Evolutionary conservation across 2,797 vertebrate species (phyloP), one percentile per base, ranked within the genome.

Genomic region (Tiaroga cobitis): DNA sequence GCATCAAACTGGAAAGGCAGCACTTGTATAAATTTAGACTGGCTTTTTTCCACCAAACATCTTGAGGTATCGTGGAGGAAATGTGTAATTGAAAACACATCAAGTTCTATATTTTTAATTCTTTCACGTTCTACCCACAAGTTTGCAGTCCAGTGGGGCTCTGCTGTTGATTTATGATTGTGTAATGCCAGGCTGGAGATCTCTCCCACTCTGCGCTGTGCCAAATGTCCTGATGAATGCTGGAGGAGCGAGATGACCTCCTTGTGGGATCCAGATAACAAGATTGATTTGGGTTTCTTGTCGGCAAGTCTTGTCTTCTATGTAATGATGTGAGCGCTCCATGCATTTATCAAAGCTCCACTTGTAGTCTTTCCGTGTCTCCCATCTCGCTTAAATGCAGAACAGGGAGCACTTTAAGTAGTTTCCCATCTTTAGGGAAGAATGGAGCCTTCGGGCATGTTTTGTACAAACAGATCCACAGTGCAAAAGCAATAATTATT

Each of bases 221-320:
- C 65, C 81, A 37, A 65, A 61, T 65, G 49, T 73, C 63, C 61
- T 76, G 82, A 82, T 80, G 82, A 78, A 83, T 76, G 69, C 51
- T 49, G 70, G 43, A 63, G 78, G 80, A 80, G 83, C 87, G 69
- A 54, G 67, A 80, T 83, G 86, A 81, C 81, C 80, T 80, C 63
- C 87, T 84, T 37, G 39, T 69, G 43, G 83, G 72, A 81, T 59
- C 61, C 43, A 86, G 79, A 84, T 56, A 76, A 74, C 83, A 81
- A 80, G 82, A 84, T 90, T 89, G 82, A 85, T 91, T 85, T 87
- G 80, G 61, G 46, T 83, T 73, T 41, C 59, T 68, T 70, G 65
- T 77, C 82, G 37, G 79, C 54, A 87, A 81, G 49, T 56, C 86
- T 78, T 68, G 51, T 51, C 76, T 49, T 39, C 81, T 70, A 83